Evolutionary conservation across 2,113 vertebrate species (phyloP).

Genomic region (Petaurus breviceps): DNA sequence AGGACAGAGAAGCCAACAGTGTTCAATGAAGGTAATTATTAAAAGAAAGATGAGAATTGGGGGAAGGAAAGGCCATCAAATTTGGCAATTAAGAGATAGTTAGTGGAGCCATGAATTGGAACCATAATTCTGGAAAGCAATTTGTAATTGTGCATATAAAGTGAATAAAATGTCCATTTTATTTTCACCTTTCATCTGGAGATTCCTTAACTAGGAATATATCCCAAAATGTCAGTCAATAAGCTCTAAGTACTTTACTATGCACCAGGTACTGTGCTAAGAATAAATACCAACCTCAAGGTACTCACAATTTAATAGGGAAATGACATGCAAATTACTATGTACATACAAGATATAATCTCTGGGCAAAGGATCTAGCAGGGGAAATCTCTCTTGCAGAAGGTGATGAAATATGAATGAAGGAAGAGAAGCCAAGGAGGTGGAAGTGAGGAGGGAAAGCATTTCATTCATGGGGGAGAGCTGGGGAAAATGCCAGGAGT

Average conservation of each 20-base stretch:
- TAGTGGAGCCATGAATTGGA: not conserved
- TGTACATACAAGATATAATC: not conserved
- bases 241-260: too few relatives aligned
- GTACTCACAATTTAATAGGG: not conserved
- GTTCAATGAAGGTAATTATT: too few relatives aligned
- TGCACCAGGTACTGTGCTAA: too few relatives aligned
- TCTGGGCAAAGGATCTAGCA: not conserved
- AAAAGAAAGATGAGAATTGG: not conserved
- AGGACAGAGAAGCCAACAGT: not conserved
- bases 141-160: not conserved
- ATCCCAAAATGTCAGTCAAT: not conserved
- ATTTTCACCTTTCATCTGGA: too few relatives aligned
- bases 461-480: not conserved
- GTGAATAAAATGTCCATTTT: not conserved
- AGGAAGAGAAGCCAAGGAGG: not conserved
- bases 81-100: not conserved
- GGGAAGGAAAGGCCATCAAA: not conserved
- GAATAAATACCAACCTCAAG: not conserved
- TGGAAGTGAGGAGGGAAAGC: not conserved
- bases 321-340: not conserved
- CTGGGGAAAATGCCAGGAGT: not conserved
- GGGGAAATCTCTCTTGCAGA: not conserved
- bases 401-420: not conserved
- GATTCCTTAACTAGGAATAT: not conserved
- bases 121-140: not conserved